Conservation (phyloP, 2,888 invertebrate species). For the Anarsia innoxiella region DNA sequence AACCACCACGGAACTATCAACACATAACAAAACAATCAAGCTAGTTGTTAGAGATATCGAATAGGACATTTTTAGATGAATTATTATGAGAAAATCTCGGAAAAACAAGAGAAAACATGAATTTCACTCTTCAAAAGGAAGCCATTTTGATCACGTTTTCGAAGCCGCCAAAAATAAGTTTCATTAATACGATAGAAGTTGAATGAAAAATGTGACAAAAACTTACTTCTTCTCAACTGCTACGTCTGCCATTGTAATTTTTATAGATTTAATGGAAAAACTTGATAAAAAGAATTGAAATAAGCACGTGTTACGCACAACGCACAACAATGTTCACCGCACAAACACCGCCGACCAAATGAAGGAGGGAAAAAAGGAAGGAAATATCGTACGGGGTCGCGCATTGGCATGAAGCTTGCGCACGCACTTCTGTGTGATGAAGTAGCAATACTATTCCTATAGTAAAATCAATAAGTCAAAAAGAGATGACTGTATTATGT, state of each 20-base stretch:
- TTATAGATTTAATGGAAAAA: slow-evolving; percentile 31
- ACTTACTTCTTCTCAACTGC: slow-evolving; percentile 82
- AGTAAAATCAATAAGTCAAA: no score
- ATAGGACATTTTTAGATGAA: slow-evolving; percentile 3
- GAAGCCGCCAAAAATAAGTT: slow-evolving; percentile 63
- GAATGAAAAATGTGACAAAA: slow-evolving; percentile 28
- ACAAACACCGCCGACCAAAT: slow-evolving; percentile 70
- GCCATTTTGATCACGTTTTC: slow-evolving; percentile 76
- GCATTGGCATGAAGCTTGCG: slow-evolving; percentile 44
- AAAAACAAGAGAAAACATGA: slow-evolving; percentile 32
- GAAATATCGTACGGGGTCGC: slow-evolving; percentile 50
- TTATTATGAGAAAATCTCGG: slow-evolving; percentile 17
- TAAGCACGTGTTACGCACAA: slow-evolving; percentile 63
- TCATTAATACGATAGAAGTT: slow-evolving; percentile 24
- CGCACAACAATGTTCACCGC: slow-evolving; percentile 61
- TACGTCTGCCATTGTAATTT: slow-evolving; percentile 79
- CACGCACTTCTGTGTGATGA: slow-evolving; percentile 39
- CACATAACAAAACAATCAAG: slow-evolving; percentile 24
- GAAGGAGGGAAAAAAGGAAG: slow-evolving; percentile 62
- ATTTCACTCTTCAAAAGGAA: slow-evolving; percentile 51
- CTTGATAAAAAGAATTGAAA: slow-evolving; percentile 36
- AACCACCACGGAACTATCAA: slow-evolving; percentile 35
- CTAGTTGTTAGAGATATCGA: slow-evolving; percentile 5
- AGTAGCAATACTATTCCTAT: slow-evolving; percentile 32
- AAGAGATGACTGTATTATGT: slow-evolving; percentile 33